phyloP scores from a whole-genome alignment of 2,113 vertebrate genomes.

The Tachuris rubrigastra region DNA sequence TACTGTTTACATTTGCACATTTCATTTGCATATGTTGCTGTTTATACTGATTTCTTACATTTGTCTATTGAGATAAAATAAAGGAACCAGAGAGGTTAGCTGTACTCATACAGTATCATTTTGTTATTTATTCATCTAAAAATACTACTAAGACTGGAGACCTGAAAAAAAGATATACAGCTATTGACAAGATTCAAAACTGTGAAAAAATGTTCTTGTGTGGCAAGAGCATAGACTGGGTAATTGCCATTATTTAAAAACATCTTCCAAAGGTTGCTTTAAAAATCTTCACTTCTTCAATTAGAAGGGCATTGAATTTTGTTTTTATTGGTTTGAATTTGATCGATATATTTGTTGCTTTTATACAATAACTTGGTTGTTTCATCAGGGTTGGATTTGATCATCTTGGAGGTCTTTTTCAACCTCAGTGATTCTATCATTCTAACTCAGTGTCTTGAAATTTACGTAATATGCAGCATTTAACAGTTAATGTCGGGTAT shows the following conservation, averaged over 20 bases:
- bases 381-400: neutral
- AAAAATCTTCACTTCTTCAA: neutral
- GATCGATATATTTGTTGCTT: neutral
- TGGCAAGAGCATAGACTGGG: neutral
- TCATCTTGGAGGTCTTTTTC: neutral
- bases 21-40: slow-evolving; percentile 34
- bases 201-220: neutral
- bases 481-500: neutral
- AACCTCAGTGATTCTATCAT: neutral
- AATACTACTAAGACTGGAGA: neutral
- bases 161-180: neutral
- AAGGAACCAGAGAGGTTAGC: neutral
- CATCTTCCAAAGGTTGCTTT: neutral
- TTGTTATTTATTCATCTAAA: neutral
- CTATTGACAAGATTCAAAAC: neutral
- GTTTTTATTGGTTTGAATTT: neutral
- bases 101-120: neutral
- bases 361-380: neutral
- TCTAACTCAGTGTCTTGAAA: neutral
- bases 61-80: neutral
- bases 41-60: slow-evolving; percentile 24
- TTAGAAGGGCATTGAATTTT: neutral
- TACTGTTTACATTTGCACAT: slow-evolving; percentile 43
- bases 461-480: neutral
- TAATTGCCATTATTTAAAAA: neutral